Base-by-base conservation (phyloP, 2,797 vertebrate species). In the Parambassis ranga region DNA sequence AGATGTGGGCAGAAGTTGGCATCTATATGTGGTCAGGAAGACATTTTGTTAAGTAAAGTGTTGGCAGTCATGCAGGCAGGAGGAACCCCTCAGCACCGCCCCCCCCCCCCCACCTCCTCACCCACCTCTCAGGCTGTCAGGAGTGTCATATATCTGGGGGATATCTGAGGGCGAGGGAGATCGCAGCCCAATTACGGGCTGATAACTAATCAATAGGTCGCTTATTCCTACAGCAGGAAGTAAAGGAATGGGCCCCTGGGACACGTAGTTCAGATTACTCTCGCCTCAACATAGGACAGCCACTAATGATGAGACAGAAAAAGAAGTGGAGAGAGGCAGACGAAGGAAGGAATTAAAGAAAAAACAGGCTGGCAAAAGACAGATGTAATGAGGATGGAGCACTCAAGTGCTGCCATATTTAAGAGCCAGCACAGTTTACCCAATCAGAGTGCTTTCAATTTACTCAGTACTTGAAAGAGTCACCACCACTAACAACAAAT, bases 151-250 rank as follows among this genome's bases (percentile, higher is more conserved):
- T 95, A 91, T 89, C 86, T 89, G 74, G 84, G 80, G 86, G 87
- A 85, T 87, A 89, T 89, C 77, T 89, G 84, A 92, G 94, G 92
- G 93, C 91, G 79, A 93, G 93, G 91, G 93, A 95, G 95, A 98
- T 96, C 90, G 93, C 94, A 95, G 96, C 95, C 96, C 96, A 98
- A 98, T 98, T 98, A 99, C 94, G 87, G 92, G 61, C 94, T 98
- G 97, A 98, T 98, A 98, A 96, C 95, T 99, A 99, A 99, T 99
- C 97, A 97, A 99, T 99, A 97, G 92, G 91, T 94, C 94, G 95
- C 95, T 96, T 97, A 98, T 97, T 97, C 93, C 94, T 95, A 92
- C 94, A 97, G 96, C 94, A 96, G 95, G 94, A 98, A 96, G 95
- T 97, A 97, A 98, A 96, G 94, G 93, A 99, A 95, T 94, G 95